Percentiles rank a stretch among this genome's conserved stretches.
phyloP scores from a whole-genome alignment of 2,888 invertebrate species.

The Oligia fasciuncula region DNA sequence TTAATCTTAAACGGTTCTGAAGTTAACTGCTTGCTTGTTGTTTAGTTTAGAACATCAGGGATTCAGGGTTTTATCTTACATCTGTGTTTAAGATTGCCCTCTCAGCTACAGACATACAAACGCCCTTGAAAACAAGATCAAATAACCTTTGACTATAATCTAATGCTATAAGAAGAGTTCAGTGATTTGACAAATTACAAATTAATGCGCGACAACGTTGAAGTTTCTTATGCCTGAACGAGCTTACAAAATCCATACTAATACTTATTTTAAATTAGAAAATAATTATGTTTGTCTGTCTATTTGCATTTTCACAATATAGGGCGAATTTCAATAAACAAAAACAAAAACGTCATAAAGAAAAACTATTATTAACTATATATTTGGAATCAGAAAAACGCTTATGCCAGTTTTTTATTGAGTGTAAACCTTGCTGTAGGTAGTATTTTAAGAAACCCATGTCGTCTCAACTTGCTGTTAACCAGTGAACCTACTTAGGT shows the following conservation, averaged over 20 bases:
- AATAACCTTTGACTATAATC: background rate
- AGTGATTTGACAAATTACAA: slow-evolving; percentile 16
- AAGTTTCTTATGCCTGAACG: background rate
- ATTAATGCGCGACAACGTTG: background rate
- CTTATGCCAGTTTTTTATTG: too few relatives aligned
- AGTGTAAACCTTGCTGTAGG: too few relatives aligned
- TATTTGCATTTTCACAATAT: too few relatives aligned
- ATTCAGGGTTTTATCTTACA: too few relatives aligned
- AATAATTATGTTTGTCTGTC: background rate
- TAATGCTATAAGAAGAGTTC: slow-evolving; percentile 1
- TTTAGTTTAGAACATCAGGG: background rate
- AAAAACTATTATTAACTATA: too few relatives aligned
- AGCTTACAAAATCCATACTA: background rate
- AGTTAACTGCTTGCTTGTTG: background rate
- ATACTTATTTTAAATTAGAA: background rate
- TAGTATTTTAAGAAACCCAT: too few relatives aligned
- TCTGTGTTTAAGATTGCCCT: background rate
- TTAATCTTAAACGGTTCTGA: background rate
- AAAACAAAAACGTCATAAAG: too few relatives aligned
- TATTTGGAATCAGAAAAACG: too few relatives aligned
- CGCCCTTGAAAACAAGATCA: slow-evolving; percentile 10
- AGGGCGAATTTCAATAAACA: too few relatives aligned
- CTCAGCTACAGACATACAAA: background rate
- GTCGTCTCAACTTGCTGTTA: too few relatives aligned
- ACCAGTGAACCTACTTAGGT: too few relatives aligned